Evolutionary conservation across 1,140 invertebrate genomes (phyloP).

Genomic region (Centruroides vittatus): DNA sequence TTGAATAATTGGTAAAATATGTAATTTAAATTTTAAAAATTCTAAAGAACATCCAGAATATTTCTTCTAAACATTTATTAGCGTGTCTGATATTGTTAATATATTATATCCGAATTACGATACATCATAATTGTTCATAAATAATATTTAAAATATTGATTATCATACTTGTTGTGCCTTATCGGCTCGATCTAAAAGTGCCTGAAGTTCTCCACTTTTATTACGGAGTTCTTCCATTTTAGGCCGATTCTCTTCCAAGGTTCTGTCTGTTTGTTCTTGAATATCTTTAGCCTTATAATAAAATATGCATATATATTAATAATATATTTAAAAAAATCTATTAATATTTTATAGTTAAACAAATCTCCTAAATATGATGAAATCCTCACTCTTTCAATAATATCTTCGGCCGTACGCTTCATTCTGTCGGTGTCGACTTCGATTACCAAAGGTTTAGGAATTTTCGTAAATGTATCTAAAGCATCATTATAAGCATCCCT

Average conservation of each 20-base stretch:
- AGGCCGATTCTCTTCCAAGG: constrained; percentile 40
- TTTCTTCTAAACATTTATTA: too few species aligned
- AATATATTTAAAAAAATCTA: too few species aligned
- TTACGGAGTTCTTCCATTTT: constrained; percentile 27
- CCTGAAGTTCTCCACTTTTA: constrained; percentile 24
- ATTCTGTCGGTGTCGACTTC: constrained; percentile 52
- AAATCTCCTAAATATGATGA: constrained; percentile 4
- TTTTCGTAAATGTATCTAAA: constrained; percentile 54
- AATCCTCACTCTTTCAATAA: constrained; percentile 24
- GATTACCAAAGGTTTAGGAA: constrained; percentile 50
- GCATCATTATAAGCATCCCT: constrained; percentile 61
- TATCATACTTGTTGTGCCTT: constrained; percentile 35
- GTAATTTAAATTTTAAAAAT: too few species aligned
- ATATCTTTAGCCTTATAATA: constrained; percentile 38
- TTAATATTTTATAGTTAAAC: too few species aligned
- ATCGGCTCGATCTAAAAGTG: constrained; percentile 35
- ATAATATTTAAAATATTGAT: too few species aligned
- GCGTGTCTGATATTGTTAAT: too few species aligned
- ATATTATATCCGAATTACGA: too few species aligned
- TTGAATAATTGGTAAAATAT: too few species aligned
- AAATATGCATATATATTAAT: too few species aligned
- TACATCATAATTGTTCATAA: too few species aligned
- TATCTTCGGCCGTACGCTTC: constrained; percentile 41
- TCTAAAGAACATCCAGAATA: too few species aligned
- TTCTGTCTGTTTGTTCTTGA: constrained; percentile 45